These are phyloP conservation scores for Tholera decimalis DNA, from an alignment of 2,888 invertebrate genomes.

Conservation along the genomic window DNA sequence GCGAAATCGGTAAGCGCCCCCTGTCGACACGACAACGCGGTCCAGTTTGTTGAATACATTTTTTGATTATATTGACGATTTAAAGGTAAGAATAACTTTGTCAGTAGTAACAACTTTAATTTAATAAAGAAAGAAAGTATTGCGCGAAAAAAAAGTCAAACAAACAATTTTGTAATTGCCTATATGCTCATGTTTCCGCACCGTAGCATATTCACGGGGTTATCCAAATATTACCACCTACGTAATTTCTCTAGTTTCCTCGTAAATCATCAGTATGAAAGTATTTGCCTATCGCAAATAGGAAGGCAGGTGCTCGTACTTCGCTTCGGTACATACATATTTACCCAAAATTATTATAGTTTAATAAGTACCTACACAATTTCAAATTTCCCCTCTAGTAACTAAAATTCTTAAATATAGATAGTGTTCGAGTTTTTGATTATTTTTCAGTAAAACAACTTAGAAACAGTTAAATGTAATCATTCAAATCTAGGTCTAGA, in stretches of 20 bases:
- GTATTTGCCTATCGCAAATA: slow-evolving; percentile 15
- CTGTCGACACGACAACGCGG: no score
- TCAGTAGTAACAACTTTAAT: no score
- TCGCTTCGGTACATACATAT: neutral
- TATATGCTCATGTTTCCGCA: neutral
- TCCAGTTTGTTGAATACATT: no score
- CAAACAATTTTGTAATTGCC: no score
- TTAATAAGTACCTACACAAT: neutral
- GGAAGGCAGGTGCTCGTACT: neutral
- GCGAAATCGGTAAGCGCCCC: no score
- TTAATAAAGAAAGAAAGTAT: neutral
- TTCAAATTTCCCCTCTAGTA: neutral
- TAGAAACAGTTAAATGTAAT: slow-evolving; percentile 40
- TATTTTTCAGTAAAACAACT: slow-evolving; percentile 17
- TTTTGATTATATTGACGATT: no score
- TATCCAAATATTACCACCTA: slow-evolving; percentile 20
- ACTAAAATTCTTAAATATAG: no score
- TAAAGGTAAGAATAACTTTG: no score
- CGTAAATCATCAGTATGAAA: no score
- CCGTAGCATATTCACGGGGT: slow-evolving; percentile 9
- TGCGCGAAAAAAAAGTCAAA: neutral
- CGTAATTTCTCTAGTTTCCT: slow-evolving; percentile 18
- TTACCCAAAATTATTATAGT: slow-evolving; percentile 10
- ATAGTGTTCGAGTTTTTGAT: slow-evolving; percentile 13
- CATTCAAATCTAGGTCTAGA: slow-evolving; percentile 42